Base-by-base conservation (phyloP, 2,888 invertebrate species). In the Sinohyriopsis cumingii region DNA sequence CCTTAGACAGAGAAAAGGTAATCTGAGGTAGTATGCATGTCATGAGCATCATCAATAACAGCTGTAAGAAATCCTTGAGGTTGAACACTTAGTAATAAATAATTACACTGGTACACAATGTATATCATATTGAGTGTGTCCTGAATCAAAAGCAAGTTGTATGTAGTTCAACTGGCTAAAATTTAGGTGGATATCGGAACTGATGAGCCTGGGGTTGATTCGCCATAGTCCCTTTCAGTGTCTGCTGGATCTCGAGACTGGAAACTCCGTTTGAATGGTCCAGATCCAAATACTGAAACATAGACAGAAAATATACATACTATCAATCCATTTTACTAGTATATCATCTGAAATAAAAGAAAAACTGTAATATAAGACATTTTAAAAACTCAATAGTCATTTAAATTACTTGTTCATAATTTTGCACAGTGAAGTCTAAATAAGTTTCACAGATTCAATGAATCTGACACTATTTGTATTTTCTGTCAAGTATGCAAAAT, bases 141-240 rank as follows among this genome's bases (percentile, higher is more conserved):
- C 45, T 45, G 12, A 45, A 45, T 45, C 9, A 45, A 9, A 33
- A 33, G 33, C 33, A 33, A 33, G 33, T 33, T 1, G 7, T 33
- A 33, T 1, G 7, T 33, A 33, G 33, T 33, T 33, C 33, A 33
- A 45, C 1, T 20, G 24, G 66, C 56, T 65, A 63, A 19, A 45
- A 28, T 66, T 68, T 79, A 82, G 18, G 83, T 81, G 64, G 83
- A 81, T 63, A 87, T 85, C 22, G 87, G 87, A 4, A 83, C 86
- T n/a, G 87, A 84, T 18, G 91, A 90, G 76, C 89, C 90, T 28
- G 91, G 90, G 18, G 90, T 90, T 22, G 90, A 87, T 72, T 90
- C 90, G 12, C 89, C 90, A 70, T 73, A 76, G 53, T 66, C 76
- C 18, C 57, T 67, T 59, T 88, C 89, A 68, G 81, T 82, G 55